Evolutionary conservation across 2,113 vertebrate genomes (phyloP).

Genomic region (Tenebrosternarchus preto): DNA sequence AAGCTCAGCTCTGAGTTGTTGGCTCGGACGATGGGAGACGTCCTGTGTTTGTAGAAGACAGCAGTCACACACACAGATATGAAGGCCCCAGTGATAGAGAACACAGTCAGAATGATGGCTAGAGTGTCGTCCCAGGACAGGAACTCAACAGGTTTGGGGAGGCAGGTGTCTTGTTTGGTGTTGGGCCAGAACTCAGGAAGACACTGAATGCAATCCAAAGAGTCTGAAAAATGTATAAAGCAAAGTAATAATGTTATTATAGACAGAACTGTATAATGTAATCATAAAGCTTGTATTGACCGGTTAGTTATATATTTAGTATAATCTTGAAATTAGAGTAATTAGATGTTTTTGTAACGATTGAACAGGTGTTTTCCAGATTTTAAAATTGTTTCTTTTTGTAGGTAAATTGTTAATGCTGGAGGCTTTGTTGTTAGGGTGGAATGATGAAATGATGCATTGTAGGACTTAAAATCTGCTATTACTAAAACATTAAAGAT

Average conservation of each 20-base stretch:
- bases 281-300: not conserved
- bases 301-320: not conserved
- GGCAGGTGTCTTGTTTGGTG: slow-evolving; percentile 53
- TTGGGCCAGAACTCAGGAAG: slow-evolving; percentile 64
- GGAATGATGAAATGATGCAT: not conserved
- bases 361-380: too few relatives aligned
- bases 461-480: not conserved
- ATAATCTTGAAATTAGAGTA: too few relatives aligned
- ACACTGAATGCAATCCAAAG: slow-evolving; percentile 61
- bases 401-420: too few relatives aligned
- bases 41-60: slow-evolving; percentile 63
- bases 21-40: slow-evolving; percentile 67
- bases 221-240: slow-evolving; percentile 56
- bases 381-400: too few relatives aligned
- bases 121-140: slow-evolving; percentile 65
- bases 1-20: slow-evolving; percentile 73
- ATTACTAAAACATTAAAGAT: not conserved
- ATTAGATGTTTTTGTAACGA: too few relatives aligned
- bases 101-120: slow-evolving; percentile 56
- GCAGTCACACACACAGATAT: slow-evolving; percentile 55
- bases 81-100: slow-evolving; percentile 61
- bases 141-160: slow-evolving; percentile 67
- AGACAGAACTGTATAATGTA: too few relatives aligned
- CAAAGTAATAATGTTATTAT: not conserved
- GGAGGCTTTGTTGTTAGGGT: not conserved